phyloP scores from a whole-genome alignment of 2,888 invertebrate species.

The Cepaea hortensis region DNA sequence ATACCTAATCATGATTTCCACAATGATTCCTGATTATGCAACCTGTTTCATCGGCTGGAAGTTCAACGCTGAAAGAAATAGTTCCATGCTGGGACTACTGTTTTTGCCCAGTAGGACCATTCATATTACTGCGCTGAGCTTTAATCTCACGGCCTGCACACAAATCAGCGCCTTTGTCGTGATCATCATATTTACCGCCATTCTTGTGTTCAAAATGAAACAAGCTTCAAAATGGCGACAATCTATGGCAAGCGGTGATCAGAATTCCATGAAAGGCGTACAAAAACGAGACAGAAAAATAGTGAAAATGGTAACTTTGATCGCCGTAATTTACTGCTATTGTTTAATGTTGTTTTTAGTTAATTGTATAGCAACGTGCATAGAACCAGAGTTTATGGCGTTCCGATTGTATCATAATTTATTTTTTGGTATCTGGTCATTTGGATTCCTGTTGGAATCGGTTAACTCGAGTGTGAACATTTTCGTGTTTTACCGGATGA shows the following conservation, averaged over 20 bases:
- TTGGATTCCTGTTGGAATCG: conserved; percentile 3
- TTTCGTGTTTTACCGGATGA: conserved; percentile 21
- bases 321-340: neutral
- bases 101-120: neutral
- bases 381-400: conserved; percentile 11
- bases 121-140: neutral
- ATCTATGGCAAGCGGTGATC: neutral
- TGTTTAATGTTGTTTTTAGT: neutral
- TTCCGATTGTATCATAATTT: neutral
- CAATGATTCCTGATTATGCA: neutral
- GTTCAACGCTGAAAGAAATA: neutral
- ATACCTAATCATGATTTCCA: neutral
- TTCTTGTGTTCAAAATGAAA: neutral
- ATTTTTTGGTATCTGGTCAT: conserved; percentile 13
- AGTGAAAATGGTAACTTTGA: conserved; percentile 2
- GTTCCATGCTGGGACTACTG: neutral
- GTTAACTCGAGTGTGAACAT: conserved; percentile 21
- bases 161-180: neutral
- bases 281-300: neutral
- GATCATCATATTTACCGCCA: neutral
- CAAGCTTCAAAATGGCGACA: neutral
- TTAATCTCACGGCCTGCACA: neutral
- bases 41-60: neutral
- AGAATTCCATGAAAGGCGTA: neutral
- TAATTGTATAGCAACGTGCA: neutral